Percentiles rank a stretch among this genome's conserved stretches.
Conservation (phyloP, 2,888 invertebrate species). For the Zhengitettix transpicula region DNA sequence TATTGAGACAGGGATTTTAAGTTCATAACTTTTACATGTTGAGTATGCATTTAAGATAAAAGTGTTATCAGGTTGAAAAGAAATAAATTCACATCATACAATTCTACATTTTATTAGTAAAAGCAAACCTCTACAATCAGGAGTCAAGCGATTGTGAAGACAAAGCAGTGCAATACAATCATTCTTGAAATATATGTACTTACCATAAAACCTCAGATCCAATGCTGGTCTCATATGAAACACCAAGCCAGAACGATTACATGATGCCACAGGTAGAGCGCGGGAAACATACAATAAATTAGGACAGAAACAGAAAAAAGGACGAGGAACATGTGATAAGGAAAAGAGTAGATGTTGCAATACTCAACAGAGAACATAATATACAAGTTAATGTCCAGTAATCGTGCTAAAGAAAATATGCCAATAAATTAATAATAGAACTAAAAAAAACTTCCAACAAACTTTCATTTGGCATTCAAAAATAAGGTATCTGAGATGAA, state of each 20-base stretch:
- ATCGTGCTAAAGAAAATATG: background rate
- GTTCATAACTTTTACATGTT: too few species aligned
- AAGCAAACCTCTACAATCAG: background rate
- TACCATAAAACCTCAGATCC: constrained; percentile 28
- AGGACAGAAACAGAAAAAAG: background rate
- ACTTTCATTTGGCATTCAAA: background rate
- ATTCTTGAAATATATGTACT: constrained; percentile 17
- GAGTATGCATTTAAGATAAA: too few species aligned
- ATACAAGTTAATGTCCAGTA: background rate
- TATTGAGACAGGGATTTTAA: too few species aligned
- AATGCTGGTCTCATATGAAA: constrained; percentile 25
- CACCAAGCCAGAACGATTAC: constrained; percentile 3
- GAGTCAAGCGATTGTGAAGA: background rate
- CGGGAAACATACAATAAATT: background rate
- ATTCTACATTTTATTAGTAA: too few species aligned
- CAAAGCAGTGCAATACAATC: background rate
- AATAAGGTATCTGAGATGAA: too few species aligned
- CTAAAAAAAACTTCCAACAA: background rate
- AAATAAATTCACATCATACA: too few species aligned
- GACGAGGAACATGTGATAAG: background rate
- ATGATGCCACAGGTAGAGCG: background rate
- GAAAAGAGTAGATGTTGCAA: background rate
- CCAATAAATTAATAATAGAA: background rate
- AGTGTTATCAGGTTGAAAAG: too few species aligned
- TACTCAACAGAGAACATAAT: background rate